Evolutionary conservation across 2,113 vertebrate genomes (phyloP).

Genomic region (Peromyscus leucopus): DNA sequence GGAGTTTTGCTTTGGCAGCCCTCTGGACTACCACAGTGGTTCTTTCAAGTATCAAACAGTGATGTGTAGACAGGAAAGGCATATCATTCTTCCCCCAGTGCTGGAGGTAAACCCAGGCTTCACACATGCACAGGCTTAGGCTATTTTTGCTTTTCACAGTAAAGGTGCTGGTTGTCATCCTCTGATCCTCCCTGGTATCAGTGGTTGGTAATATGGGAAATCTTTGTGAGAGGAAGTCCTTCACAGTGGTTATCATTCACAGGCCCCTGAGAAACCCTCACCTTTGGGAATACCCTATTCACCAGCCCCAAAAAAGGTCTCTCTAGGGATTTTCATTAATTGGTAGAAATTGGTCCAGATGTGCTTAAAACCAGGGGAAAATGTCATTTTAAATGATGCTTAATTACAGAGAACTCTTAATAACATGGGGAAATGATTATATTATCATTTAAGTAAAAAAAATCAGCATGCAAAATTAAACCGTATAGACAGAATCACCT

Average conservation of each 20-base stretch:
- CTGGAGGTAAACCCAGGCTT: background rate
- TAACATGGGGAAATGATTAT: conserved; percentile 60
- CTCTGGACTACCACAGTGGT: background rate
- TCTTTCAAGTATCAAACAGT: background rate
- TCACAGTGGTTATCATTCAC: background rate
- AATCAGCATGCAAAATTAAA: conserved; percentile 60
- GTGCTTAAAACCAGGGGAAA: conserved; percentile 53
- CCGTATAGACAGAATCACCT: conserved; percentile 48
- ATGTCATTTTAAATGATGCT: conserved; percentile 69
- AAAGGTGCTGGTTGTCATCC: background rate
- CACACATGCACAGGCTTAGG: background rate
- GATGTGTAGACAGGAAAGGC: background rate
- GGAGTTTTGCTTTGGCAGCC: background rate
- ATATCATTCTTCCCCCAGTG: background rate
- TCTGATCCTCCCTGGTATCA: background rate
- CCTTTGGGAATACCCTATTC: conserved; percentile 7
- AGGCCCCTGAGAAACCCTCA: background rate
- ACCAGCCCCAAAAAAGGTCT: conserved; percentile 8
- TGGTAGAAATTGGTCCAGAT: conserved; percentile 62
- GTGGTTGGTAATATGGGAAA: background rate
- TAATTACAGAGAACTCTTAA: conserved; percentile 70
- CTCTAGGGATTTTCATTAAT: conserved; percentile 29
- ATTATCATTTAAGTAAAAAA: conserved; percentile 61
- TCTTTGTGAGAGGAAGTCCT: background rate
- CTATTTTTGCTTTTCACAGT: conserved; percentile 20